A percentile compares a stretch with the other conserved stretches of the same genome.
These are phyloP conservation scores for Chironomus riparius DNA, from an alignment of 2,888 invertebrate genomes.

Conservation along the genomic window DNA sequence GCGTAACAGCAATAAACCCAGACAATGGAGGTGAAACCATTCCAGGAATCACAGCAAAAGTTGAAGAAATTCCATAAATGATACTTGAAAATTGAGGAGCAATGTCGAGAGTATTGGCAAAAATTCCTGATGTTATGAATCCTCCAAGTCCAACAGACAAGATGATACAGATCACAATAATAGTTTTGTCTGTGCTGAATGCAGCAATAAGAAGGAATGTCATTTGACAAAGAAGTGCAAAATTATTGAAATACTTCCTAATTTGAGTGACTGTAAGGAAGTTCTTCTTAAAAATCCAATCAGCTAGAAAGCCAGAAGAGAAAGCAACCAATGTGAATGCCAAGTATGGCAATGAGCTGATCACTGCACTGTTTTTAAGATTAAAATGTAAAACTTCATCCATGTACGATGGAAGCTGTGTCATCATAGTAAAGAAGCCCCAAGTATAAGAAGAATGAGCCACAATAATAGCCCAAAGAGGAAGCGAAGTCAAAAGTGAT, in stretches of 20 bases:
- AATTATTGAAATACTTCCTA: neutral
- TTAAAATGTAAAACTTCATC: neutral
- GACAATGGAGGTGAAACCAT: conserved; percentile 34
- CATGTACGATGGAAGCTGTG: neutral
- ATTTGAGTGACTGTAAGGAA: neutral
- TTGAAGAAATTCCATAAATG: neutral
- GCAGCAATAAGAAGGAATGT: neutral
- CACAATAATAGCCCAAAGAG: conserved; percentile 74
- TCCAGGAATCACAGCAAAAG: neutral
- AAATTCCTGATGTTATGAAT: neutral
- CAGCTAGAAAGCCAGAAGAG: neutral
- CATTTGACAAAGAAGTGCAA: neutral
- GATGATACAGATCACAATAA: neutral
- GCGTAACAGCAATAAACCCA: conserved; percentile 41
- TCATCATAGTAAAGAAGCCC: conserved; percentile 81
- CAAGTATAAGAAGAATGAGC: conserved; percentile 84
- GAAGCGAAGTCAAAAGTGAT: conserved; percentile 60
- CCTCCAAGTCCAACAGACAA: neutral
- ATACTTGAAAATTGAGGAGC: neutral
- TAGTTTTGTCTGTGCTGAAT: neutral
- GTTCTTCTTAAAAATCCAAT: neutral
- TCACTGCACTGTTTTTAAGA: neutral
- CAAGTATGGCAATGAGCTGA: neutral
- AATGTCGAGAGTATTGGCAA: neutral
- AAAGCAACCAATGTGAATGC: neutral